Evolutionary conservation across 1,140 invertebrate species (phyloP).

Genomic region (Harlomillsia oculata): DNA sequence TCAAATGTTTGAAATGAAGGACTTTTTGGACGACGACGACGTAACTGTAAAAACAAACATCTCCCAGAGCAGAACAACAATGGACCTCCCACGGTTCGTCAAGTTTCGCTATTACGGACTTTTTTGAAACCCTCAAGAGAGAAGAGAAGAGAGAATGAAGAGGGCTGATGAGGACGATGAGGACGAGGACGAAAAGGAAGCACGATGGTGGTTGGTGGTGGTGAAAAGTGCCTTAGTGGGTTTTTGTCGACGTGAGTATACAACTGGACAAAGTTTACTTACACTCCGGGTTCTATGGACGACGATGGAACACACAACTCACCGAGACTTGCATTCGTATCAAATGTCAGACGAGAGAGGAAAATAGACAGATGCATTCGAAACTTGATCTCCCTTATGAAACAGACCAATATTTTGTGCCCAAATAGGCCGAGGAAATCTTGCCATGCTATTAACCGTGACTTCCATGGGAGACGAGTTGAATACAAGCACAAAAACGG

Average conservation of each 20-base stretch:
- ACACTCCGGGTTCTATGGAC: no score
- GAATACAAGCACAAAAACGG: no score
- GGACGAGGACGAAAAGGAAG: background rate
- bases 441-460: constrained; percentile 22
- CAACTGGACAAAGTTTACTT: no score
- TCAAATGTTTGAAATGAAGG: no score
- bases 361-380: constrained; percentile 35
- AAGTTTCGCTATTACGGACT: constrained; percentile 15
- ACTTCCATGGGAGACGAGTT: constrained; percentile 7
- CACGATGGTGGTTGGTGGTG: no score
- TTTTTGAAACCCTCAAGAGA: constrained; percentile 7
- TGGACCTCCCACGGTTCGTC: constrained; percentile 32
- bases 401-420: constrained; percentile 31
- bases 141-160: background rate
- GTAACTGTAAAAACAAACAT: constrained; percentile 34
- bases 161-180: background rate
- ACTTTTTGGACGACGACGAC: constrained; percentile 8
- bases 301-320: constrained; percentile 24
- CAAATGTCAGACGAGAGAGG: constrained; percentile 34
- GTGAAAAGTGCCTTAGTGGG: no score
- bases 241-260: no score
- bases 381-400: constrained; percentile 34
- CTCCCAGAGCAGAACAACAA: constrained; percentile 27
- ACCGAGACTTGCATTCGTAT: no score
- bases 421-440: constrained; percentile 21